phyloP scores from a whole-genome alignment of 2,888 invertebrate genomes.

The Griposia aprilina region DNA sequence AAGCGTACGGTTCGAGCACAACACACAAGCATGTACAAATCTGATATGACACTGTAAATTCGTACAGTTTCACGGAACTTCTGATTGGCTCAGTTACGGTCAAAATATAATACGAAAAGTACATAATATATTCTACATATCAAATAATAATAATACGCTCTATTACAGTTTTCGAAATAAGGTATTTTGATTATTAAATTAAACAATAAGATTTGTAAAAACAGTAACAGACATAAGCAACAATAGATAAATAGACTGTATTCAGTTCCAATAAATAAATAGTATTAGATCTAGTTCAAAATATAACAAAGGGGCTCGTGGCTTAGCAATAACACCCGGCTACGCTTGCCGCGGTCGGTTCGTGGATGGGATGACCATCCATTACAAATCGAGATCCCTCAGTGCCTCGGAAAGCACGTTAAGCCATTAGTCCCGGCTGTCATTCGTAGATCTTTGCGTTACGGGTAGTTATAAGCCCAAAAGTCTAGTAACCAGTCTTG shows the following conservation, averaged over 20 bases:
- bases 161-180: slow-evolving; percentile 21
- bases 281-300: neutral
- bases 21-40: slow-evolving; percentile 82
- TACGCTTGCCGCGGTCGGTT: too few species aligned
- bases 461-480: too few species aligned
- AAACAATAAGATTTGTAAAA: neutral
- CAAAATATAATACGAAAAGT: slow-evolving; percentile 43
- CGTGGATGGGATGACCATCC: too few species aligned
- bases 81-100: slow-evolving; percentile 59
- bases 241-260: neutral
- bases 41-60: slow-evolving; percentile 86
- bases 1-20: slow-evolving; percentile 36
- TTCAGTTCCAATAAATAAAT: neutral
- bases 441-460: too few species aligned
- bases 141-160: neutral
- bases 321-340: too few species aligned
- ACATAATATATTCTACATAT: neutral
- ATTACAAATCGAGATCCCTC: too few species aligned
- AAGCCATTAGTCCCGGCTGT: too few species aligned
- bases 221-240: slow-evolving; percentile 32
- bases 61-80: slow-evolving; percentile 74
- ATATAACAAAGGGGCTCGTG: neutral
- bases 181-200: neutral
- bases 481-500: too few species aligned
- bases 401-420: too few species aligned